Base-by-base conservation (phyloP, 2,113 vertebrate species). In the Entomyzon cyanotis region DNA sequence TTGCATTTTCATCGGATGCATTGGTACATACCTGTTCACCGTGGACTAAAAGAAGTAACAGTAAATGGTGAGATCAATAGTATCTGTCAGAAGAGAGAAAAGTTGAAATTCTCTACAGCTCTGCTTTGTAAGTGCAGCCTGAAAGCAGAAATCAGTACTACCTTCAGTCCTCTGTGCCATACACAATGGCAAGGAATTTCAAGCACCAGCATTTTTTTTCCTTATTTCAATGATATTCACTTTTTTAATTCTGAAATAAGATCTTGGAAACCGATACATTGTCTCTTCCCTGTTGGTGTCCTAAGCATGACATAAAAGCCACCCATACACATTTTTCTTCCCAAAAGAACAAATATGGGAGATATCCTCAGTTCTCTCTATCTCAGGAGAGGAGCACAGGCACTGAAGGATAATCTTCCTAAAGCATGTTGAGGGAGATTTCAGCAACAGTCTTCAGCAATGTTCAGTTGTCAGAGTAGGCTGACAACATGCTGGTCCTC, bases 241-340 rank as follows among this genome's bases (percentile, higher is more conserved):
- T 21, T 20, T 63, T 68, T 71, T 56, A 8, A 20, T 71, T 28
- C 6, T 52, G 21, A 15, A 30, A 49, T 64, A 78, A 71, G 13
- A 5, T 37, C 8, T 76, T 86, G 11, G 25, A 60, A 80, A 60
- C 4, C 30, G 24, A 33, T 30, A 11, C 9, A 23, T 1, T 28
- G 2, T 37, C 7, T 81, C 17, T 80, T 69, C 6, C 25, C 23
- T 62, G 4, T 73, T 41, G 52, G 12, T 16, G 33, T 14, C 16
- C 18, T 52, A 76, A 68, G 1, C 12, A 9, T 18, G 33, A 37
- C 10, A 24, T 10, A 7, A 83, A 64, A 76, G 5, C 37, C 37
- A 37, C 5, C 1, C 7, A 0, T 5, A 15, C 21, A 52, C 11
- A 8, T 1, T 52, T 19, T 11, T 39, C 21, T 83, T 88, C 10